Evolutionary conservation across 2,797 vertebrate genomes (phyloP), one percentile per base, ranked within the genome.

Genomic region (Chrosomus eos): DNA sequence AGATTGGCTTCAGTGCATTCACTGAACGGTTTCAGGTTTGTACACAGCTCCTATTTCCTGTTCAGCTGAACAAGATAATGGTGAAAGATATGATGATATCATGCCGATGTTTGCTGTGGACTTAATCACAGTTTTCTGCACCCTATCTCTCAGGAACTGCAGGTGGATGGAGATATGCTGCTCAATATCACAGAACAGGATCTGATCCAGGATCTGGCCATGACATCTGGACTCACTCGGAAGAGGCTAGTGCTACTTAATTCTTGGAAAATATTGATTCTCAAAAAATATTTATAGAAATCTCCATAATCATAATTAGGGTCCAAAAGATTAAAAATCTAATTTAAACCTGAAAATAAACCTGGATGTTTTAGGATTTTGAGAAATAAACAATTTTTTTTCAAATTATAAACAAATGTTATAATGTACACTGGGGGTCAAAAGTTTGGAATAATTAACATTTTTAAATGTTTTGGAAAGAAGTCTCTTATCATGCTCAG

Each of bases 121-220:
- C 67, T 58, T 45, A n/a, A 51, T 21, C 9, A 13, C 53, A 26
- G 68, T 33, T 74, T 53, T 83, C 0, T 82, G 11, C 83, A 43
- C 45, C 23, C 48, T 82, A 31, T 74, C 1, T 77, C 81, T 71
- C 60, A 99, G 98, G 97, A 98, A 85, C 94, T 97, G 40, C 97
- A 99, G 88, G 97, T 99, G 81, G 98, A 99, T 70, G 98, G 98
- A 26, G 98, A 99, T 90, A 94, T 99, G 21, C 94, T 99, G 62
- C 94, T 99, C 77, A 96, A 95, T 86, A 93, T 99, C 87, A 97
- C 97, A 0, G 97, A 98, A 67, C 89, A 95, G 72, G 98, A 99
- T 71, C 92, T 99, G 86, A 94, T 87, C 77, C 87, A 87, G 3
- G 98, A 99, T 87, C 92, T 99, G 88, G 93, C 95, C 76, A 98